Base-by-base conservation (phyloP, 2,797 vertebrate genomes). In the Setipinna tenuifilis region DNA sequence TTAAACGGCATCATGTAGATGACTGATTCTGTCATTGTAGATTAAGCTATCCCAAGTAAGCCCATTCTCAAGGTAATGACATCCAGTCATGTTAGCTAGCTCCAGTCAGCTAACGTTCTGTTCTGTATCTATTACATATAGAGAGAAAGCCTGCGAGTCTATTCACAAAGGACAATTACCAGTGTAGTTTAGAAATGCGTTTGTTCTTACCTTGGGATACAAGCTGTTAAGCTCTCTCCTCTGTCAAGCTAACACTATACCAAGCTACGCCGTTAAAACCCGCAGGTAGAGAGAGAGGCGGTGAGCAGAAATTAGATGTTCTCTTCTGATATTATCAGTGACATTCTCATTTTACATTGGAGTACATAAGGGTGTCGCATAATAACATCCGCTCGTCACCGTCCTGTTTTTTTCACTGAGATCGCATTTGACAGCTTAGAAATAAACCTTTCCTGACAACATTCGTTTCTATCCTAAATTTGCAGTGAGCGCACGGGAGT, bases 401-500 rank as follows among this genome's bases (percentile, higher is more conserved):
- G 65, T 75, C 58, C 81, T 62, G 25, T 41, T 10, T 10, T 57
- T 71, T 35, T 78, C 81, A 61, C 50, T 59, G 31, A 78, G 44
- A 62, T 71, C 19, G 83, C 68, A 84, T 54, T 50, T 44, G 41
- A 87, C 2, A 31, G 41, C 68, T 68, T 5, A 21, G 10, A 11
- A n/a, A 6, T 68, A 44, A 25, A 59, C 92, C 91, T 90, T 59
- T 21, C 90, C 84, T 91, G 90, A 71, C 89, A 80, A 23, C 84
- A 85, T 81, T 89, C 85, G 88, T 88, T 86, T 75, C 71, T 31
- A 78, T 75, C 68, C 68, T 19, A 71, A 78, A 44, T 31, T 31
- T 19, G 44, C 35, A 19, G 16, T 41, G 71, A 21, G 71, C 71
- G 31, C 16, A 78, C 28, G 88, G 84, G 90, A 95, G 94, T 95